Percentiles rank a stretch among this genome's conserved stretches.
Evolutionary conservation across 2,888 invertebrate genomes (phyloP).

Genomic region (Hirudinaria manillensis): DNA sequence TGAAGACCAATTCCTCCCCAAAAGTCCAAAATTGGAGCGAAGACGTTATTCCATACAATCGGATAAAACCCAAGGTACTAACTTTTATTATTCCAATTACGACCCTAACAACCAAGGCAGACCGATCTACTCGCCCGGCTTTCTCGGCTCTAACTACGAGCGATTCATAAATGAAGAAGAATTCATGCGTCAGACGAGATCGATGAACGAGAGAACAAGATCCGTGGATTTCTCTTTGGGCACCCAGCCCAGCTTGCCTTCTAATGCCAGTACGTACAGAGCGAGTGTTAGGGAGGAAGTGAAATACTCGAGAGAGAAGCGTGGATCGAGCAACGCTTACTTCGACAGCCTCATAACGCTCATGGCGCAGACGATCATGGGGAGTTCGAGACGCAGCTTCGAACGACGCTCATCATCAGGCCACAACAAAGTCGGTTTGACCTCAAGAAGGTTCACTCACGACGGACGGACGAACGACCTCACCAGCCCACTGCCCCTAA

Average conservation of each 20-base stretch:
- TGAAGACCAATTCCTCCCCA: too few species aligned
- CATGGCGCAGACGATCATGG: constrained; percentile 14
- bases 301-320: neutral
- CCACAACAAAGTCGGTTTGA: neutral
- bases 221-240: neutral
- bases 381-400: constrained; percentile 6
- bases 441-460: constrained; percentile 5
- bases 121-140: constrained; percentile 19
- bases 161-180: constrained; percentile 1
- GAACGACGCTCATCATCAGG: neutral
- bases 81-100: too few species aligned
- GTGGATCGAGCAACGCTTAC: neutral
- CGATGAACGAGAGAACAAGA: neutral
- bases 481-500: neutral
- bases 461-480: neutral
- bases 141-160: constrained; percentile 9
- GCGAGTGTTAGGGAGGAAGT: neutral
- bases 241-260: neutral
- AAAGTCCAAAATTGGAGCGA: too few species aligned
- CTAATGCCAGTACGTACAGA: too few species aligned
- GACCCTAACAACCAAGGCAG: neutral
- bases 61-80: too few species aligned
- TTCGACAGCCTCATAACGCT: neutral
- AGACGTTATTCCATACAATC: too few species aligned
- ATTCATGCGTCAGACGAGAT: constrained; percentile 6